Evolutionary conservation across 2,113 vertebrate genomes (phyloP).

Genomic region (Oryctolagus cuniculus): mOryCun1.1 NC_091450.1:55533001-55533500

Average conservation of each 20-base stretch:
- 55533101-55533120: neutral
- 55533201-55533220: slow-evolving; percentile 30
- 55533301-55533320: slow-evolving; percentile 59
- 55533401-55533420: neutral
- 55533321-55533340: slow-evolving; percentile 80
- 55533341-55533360: slow-evolving; percentile 43
- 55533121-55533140: slow-evolving; percentile 43
- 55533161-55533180: slow-evolving; percentile 16
- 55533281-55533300: slow-evolving; percentile 70
- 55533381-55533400: slow-evolving; percentile 84
- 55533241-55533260: slow-evolving; percentile 63
- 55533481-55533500: slow-evolving; percentile 63
- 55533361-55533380: slow-evolving; percentile 72
- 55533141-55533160: neutral
- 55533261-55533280: slow-evolving; percentile 33
- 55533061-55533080: neutral
- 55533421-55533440: slow-evolving; percentile 29
- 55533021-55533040: neutral
- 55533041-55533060: neutral
- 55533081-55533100: neutral
- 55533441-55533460: slow-evolving; percentile 63
- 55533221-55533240: slow-evolving; percentile 60
- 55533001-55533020: neutral
- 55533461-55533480: slow-evolving; percentile 51
- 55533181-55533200: slow-evolving; percentile 71